phyloP scores from a whole-genome alignment of 2,113 vertebrate species.

The Thermophis baileyi region DNA sequence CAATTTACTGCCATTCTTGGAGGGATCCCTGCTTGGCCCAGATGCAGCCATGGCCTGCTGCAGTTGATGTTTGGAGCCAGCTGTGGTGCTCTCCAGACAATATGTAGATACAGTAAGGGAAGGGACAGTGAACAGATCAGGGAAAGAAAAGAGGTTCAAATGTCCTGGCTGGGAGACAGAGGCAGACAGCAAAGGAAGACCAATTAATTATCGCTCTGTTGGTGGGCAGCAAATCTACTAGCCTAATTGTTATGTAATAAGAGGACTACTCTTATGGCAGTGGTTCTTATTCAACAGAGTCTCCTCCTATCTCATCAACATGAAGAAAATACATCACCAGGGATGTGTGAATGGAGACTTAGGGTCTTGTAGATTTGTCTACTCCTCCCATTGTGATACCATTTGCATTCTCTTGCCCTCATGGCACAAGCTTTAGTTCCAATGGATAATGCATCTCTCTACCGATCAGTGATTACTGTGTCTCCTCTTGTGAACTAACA shows the following conservation, averaged over 20 bases:
- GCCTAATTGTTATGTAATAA: neutral
- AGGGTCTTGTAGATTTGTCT: neutral
- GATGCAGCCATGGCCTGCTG: neutral
- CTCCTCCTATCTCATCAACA: neutral
- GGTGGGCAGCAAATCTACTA: neutral
- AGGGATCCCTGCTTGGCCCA: neutral
- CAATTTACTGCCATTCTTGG: neutral
- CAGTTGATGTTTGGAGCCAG: neutral
- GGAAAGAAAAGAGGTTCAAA: neutral
- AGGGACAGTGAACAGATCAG: neutral
- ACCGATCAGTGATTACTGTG: neutral
- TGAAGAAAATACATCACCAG: neutral
- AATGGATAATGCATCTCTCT: neutral
- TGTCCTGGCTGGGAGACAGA: neutral
- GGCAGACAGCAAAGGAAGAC: neutral
- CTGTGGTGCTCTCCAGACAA: neutral
- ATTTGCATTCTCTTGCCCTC: neutral
- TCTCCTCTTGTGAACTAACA: neutral
- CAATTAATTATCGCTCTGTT: neutral
- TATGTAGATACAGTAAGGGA: neutral
- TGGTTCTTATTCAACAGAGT: neutral
- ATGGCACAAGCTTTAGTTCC: neutral
- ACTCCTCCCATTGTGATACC: neutral
- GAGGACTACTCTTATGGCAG: neutral
- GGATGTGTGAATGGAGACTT: neutral